phyloP scores from a whole-genome alignment of 2,888 invertebrate genomes.

The Galeruca laticollis region DNA sequence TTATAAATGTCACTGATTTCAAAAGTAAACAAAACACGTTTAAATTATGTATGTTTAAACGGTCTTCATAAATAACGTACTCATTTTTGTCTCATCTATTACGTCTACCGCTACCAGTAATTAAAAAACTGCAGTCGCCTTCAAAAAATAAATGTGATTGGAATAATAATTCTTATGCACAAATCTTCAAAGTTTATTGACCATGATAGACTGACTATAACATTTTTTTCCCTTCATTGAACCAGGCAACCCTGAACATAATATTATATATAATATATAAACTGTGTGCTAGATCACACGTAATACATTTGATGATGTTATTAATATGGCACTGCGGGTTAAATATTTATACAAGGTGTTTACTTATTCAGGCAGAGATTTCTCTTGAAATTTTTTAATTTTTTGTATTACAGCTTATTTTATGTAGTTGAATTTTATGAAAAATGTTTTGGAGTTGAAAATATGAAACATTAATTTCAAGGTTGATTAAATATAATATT shows the following conservation, averaged over 20 bases:
- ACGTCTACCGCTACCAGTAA: constrained; percentile 3
- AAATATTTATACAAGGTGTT: neutral
- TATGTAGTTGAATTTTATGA: no score
- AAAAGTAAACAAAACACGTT: neutral
- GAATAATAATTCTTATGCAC: constrained; percentile 42
- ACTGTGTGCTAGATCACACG: neutral
- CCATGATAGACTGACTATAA: constrained; percentile 43
- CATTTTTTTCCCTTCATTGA: constrained; percentile 31
- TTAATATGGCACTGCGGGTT: no score
- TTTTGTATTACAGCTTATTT: no score
- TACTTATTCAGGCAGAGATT: no score
- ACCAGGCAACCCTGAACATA: constrained; percentile 15
- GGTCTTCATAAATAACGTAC: neutral
- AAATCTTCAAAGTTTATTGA: constrained; percentile 42
- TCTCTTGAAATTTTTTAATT: no score
- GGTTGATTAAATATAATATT: no score
- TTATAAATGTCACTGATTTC: neutral
- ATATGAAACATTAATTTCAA: no score
- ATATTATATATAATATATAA: neutral
- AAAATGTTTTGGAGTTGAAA: no score
- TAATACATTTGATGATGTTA: no score
- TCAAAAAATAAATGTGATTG: constrained; percentile 32
- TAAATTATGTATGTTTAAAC: neutral
- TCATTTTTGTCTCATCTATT: neutral
- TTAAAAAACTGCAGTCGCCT: constrained; percentile 35